Percentiles rank a stretch among this genome's conserved stretches.
Conservation (phyloP, 2,797 vertebrate genomes). For the Rallus crepitans region DNA sequence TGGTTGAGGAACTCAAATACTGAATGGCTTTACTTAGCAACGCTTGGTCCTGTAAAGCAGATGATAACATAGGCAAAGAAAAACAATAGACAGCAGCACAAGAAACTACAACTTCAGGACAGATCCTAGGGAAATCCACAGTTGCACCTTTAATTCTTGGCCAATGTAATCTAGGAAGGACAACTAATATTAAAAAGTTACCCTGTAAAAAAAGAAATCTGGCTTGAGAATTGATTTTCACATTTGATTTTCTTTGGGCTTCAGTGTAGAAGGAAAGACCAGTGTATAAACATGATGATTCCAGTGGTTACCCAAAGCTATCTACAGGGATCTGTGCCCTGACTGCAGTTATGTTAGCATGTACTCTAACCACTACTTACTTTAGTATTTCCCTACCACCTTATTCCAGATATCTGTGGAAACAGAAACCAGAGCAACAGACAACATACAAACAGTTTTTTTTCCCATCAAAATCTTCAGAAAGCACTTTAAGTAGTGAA, state of each 20-base stretch:
- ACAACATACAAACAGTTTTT: background rate
- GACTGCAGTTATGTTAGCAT: background rate
- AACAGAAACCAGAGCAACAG: background rate
- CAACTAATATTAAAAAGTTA: background rate
- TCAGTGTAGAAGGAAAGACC: background rate
- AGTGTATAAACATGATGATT: background rate
- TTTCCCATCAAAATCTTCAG: background rate
- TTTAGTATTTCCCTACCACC: background rate
- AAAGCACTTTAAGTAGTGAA: background rate
- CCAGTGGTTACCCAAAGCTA: background rate
- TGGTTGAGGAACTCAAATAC: slow-evolving; percentile 90
- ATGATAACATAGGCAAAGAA: background rate
- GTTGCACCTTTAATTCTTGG: background rate
- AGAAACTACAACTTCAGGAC: background rate
- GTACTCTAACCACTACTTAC: background rate
- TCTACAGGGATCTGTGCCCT: background rate
- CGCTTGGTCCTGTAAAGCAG: slow-evolving; percentile 90
- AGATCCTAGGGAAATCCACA: background rate
- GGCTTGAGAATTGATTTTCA: background rate
- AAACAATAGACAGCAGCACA: background rate
- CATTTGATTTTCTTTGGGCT: background rate
- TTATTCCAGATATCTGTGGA: background rate
- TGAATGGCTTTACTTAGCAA: slow-evolving; percentile 96
- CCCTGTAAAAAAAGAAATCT: background rate
- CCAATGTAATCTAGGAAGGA: background rate